These are phyloP conservation scores for Pocillopora damicornis DNA, from an alignment of 64 coral and sea anemone genomes.

Conservation along the genomic window DNA sequence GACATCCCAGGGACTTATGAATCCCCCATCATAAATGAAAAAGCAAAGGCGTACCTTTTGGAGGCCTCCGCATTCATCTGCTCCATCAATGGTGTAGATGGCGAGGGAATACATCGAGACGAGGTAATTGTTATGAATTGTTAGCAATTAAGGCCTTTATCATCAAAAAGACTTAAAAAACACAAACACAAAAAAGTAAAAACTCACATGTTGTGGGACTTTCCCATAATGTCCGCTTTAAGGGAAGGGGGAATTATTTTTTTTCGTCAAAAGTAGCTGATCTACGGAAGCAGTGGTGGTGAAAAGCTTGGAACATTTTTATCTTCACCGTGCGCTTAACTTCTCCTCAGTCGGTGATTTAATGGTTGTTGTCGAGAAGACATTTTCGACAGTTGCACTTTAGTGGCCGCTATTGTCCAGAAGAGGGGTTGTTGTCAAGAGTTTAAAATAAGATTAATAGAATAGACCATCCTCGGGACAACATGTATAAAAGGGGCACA, in stretches of 20 bases:
- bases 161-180: neutral
- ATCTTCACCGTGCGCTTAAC: neutral
- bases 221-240: neutral
- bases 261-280: no score
- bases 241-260: neutral
- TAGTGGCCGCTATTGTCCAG: no score
- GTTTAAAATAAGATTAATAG: no score
- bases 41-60: neutral
- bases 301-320: neutral
- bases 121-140: neutral
- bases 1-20: slow-evolving; percentile 14
- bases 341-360: no score
- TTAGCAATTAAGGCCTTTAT: neutral
- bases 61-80: slow-evolving; percentile 30
- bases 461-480: no score
- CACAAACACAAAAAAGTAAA: neutral
- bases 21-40: slow-evolving; percentile 4
- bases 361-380: no score
- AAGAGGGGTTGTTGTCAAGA: no score
- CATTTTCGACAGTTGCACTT: no score
- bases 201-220: neutral
- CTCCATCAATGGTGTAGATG: neutral
- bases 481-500: no score
- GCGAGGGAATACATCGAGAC: slow-evolving; percentile 2
- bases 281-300: no score